These are phyloP conservation scores for Cossypha polioptera DNA, from an alignment of 2,797 vertebrate genomes.

Conservation along the genomic window DNA sequence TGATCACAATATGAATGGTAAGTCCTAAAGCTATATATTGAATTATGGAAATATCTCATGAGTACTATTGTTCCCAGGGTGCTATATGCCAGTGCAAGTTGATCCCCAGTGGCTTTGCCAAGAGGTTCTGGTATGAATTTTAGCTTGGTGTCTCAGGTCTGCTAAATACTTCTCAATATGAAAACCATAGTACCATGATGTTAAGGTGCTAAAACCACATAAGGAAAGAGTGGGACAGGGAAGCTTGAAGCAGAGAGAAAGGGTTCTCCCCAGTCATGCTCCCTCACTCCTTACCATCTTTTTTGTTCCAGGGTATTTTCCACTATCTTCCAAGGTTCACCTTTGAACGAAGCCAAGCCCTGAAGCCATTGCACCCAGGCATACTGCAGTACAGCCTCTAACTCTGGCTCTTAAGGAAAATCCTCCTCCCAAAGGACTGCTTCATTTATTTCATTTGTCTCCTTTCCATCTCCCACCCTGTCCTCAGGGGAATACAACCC, in stretches of 20 bases:
- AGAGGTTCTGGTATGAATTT: constrained; percentile 17
- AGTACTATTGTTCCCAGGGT: neutral
- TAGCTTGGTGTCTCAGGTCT: constrained; percentile 11
- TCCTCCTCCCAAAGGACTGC: neutral
- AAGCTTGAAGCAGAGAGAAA: neutral
- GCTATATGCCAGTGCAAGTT: neutral
- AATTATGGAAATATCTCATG: neutral
- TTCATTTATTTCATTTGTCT: constrained; percentile 50
- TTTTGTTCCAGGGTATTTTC: neutral
- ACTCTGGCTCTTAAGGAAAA: neutral
- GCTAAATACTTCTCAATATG: neutral
- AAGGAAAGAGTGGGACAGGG: neutral
- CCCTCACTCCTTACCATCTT: neutral
- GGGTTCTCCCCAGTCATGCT: neutral
- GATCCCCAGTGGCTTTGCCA: constrained; percentile 7
- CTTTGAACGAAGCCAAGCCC: neutral
- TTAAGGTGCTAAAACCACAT: neutral
- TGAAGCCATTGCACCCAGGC: neutral
- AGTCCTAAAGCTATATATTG: neutral
- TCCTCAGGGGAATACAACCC: constrained; percentile 40
- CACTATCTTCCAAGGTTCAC: neutral
- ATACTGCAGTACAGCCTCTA: neutral
- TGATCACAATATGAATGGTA: neutral
- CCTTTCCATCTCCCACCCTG: constrained; percentile 29
- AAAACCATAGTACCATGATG: neutral